These are phyloP conservation scores for Saturnia pavonia DNA, from an alignment of 2,888 invertebrate species.

Conservation along the genomic window DNA sequence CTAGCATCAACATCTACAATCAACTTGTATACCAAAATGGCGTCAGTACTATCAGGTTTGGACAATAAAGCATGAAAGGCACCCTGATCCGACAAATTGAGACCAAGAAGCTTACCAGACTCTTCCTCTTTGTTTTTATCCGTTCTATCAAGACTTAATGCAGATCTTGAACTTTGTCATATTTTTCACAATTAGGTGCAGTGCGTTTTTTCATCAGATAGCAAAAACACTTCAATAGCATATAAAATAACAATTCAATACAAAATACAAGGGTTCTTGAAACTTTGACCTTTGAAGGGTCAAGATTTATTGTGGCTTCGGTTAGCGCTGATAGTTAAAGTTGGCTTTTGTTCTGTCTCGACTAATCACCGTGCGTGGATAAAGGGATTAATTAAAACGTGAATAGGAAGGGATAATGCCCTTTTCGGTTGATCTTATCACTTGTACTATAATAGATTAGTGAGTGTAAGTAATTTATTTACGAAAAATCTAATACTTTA, in stretches of 20 bases:
- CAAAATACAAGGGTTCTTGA: conserved; percentile 8
- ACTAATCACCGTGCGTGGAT: conserved; percentile 10
- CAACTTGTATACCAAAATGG: too few relatives aligned
- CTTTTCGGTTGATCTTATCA: not conserved
- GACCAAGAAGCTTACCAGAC: too few relatives aligned
- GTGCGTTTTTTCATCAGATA: too few relatives aligned
- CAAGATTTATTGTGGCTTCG: conserved; percentile 12
- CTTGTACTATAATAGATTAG: not conserved
- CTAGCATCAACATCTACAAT: too few relatives aligned
- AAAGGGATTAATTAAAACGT: conserved; percentile 12
- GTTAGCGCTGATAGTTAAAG: conserved; percentile 14
- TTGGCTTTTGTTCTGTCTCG: conserved; percentile 8
- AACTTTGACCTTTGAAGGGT: conserved; percentile 18
- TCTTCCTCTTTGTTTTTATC: too few relatives aligned
- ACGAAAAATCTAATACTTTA: not conserved
- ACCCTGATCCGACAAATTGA: too few relatives aligned
- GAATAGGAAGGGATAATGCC: conserved; percentile 8
- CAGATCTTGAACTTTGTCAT: too few relatives aligned
- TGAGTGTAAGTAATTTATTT: conserved; percentile 2
- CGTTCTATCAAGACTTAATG: too few relatives aligned
- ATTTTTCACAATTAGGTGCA: too few relatives aligned
- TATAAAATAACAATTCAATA: not conserved
- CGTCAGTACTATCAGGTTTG: too few relatives aligned
- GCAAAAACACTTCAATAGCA: too few relatives aligned
- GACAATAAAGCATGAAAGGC: too few relatives aligned